Evolutionary conservation across 2,113 vertebrate species (phyloP), one percentile per base, ranked within the genome.

Genomic region (Emberiza fucata): DNA sequence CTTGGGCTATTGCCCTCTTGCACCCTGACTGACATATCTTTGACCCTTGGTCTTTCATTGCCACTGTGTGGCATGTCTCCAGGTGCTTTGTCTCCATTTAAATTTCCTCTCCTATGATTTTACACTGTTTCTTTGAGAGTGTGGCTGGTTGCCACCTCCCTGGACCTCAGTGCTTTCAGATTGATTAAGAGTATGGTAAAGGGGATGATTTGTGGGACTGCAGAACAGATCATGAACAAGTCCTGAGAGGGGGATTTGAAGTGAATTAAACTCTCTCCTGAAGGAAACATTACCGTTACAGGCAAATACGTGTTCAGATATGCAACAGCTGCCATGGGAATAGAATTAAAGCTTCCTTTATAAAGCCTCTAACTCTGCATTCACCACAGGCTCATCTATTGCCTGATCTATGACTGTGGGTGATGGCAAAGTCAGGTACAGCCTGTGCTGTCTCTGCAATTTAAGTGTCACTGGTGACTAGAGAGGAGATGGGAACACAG

Each of bases 51-150:
- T 73, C 75, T 90, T 83, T 83, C 81, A 48, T 73, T 90, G 87
- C 85, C 79, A 94, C 95, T 86, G 69, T 94, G 95, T 96, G 96
- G 95, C 80, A 33, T 45, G 64, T 75, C 56, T 76, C 88, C 51
- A 68, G 72, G 80, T 94, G 69, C 76, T 78, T 18, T 59, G 80
- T 80, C n/a, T 45, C 63, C 65, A 39, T 59, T 81, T 85, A 39
- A 61, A 61, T 24, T 60, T 73, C 9, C 2, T 82, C 50, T 86
- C 57, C 59, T 81, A 28, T 25, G 50, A 87, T 80, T 80, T 95
- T 63, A 78, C 19, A 35, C 20, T 21, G 17, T 81, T 86, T 50
- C 60, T 77, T 53, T 59, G 82, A 68, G 56, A 72, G 4, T 3
- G 5, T 29, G 59, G 27, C 71, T 86, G 63, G 35, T 51, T 90